Percentiles rank a stretch among this genome's conserved stretches.
These are phyloP conservation scores for Lepisosteus oculatus DNA, from an alignment of 2,113 vertebrate species.

Conservation along the genomic window DNA sequence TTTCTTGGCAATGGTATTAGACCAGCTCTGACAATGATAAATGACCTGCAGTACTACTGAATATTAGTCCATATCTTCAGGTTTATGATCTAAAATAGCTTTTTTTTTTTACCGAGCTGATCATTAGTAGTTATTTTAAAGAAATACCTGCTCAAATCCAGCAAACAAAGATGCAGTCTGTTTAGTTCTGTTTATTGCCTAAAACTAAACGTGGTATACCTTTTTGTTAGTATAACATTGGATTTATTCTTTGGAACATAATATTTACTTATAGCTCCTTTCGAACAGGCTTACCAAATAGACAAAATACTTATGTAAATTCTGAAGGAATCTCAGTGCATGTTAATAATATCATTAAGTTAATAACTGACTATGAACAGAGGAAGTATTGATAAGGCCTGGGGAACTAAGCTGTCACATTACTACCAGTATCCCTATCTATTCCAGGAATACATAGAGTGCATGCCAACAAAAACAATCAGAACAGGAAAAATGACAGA, in stretches of 20 bases:
- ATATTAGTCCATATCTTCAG: slow-evolving; percentile 70
- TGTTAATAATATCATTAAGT: slow-evolving; percentile 33
- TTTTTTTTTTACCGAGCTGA: slow-evolving; percentile 40
- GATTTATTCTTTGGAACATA: slow-evolving; percentile 24
- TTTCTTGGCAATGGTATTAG: slow-evolving; percentile 76
- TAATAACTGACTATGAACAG: slow-evolving; percentile 37
- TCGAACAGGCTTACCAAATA: slow-evolving; percentile 20
- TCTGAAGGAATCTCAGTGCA: slow-evolving; percentile 22
- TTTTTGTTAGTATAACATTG: slow-evolving; percentile 32
- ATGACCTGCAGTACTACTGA: slow-evolving; percentile 83
- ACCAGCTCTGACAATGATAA: slow-evolving; percentile 83
- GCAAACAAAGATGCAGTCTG: slow-evolving; percentile 26
- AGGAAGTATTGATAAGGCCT: slow-evolving; percentile 42
- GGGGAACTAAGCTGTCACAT: slow-evolving; percentile 46
- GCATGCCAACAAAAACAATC: slow-evolving; percentile 41
- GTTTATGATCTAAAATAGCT: slow-evolving; percentile 78
- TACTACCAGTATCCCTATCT: slow-evolving; percentile 34
- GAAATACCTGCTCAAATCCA: slow-evolving; percentile 33
- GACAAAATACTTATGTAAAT: slow-evolving; percentile 43
- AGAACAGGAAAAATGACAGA: slow-evolving; percentile 37
- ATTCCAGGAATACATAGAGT: slow-evolving; percentile 30
- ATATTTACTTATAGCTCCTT: slow-evolving; percentile 41
- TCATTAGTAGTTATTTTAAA: slow-evolving; percentile 36
- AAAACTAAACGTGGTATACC: neutral
- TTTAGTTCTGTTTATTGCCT: slow-evolving; percentile 10